These are phyloP conservation scores for Elgonia sp. DNA, from an alignment of 2,888 invertebrate species.

Conservation along the genomic window DNA sequence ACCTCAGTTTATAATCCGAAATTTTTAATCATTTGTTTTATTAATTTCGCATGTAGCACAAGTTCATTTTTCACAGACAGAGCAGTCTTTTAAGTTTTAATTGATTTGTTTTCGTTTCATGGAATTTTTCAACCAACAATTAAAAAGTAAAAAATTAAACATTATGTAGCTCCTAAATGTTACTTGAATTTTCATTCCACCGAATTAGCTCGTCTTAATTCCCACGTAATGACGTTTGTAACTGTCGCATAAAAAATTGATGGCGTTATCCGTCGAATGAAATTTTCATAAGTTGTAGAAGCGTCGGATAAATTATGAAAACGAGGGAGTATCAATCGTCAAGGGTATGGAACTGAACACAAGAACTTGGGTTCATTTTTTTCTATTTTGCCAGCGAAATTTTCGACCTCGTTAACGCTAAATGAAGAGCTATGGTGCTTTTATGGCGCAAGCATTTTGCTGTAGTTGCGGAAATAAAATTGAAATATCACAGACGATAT, in stretches of 20 bases:
- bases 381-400: constrained; percentile 27
- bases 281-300: not conserved
- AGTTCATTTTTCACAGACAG: no score
- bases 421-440: constrained; percentile 55
- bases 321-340: not conserved
- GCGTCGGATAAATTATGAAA: not conserved
- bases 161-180: no score
- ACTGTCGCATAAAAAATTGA: constrained; percentile 14
- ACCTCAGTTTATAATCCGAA: no score
- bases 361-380: constrained; percentile 29
- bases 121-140: no score
- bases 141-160: no score
- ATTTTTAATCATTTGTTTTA: no score
- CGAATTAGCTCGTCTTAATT: no score
- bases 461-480: constrained; percentile 49
- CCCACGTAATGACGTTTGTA: not conserved
- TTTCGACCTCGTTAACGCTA: not conserved
- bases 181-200: no score
- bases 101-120: no score
- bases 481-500: not conserved
- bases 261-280: not conserved
- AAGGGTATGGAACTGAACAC: not conserved
- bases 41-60: no score
- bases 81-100: no score
- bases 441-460: constrained; percentile 34